These are phyloP conservation scores for Galleria mellonella DNA, from an alignment of 1,140 invertebrate genomes.

Conservation along the genomic window DNA sequence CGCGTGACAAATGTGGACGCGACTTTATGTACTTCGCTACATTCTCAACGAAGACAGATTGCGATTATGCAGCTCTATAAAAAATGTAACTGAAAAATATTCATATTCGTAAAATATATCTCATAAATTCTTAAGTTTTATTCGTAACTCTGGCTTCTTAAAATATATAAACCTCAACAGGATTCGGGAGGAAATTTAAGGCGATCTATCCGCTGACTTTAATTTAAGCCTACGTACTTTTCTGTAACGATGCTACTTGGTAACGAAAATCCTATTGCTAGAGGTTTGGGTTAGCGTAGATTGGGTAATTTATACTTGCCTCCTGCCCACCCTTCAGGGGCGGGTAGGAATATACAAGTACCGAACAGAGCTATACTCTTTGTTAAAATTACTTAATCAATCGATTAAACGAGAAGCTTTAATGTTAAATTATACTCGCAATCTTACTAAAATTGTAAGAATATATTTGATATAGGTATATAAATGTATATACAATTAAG, in stretches of 20 bases:
- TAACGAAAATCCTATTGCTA: conserved; percentile 62
- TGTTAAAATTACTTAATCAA: conserved; percentile 63
- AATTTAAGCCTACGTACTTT: conserved; percentile 62
- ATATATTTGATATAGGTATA: not conserved
- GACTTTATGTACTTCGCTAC: conserved; percentile 44
- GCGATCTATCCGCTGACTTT: conserved; percentile 37
- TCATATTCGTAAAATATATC: conserved; percentile 1
- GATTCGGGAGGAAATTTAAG: conserved; percentile 19
- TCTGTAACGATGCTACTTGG: conserved; percentile 50
- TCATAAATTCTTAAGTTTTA: not conserved
- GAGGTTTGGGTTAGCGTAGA: conserved; percentile 66
- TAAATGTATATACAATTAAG: too few species aligned
- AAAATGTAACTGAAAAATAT: conserved; percentile 48
- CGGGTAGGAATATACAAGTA: conserved; percentile 45
- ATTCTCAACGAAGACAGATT: conserved; percentile 23
- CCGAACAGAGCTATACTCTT: conserved; percentile 45
- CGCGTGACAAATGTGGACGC: conserved; percentile 68
- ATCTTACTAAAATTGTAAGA: too few species aligned
- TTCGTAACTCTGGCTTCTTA: not conserved
- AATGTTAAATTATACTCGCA: too few species aligned
- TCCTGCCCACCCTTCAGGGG: conserved; percentile 32
- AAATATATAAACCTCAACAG: conserved; percentile 5
- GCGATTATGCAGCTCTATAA: conserved; percentile 56
- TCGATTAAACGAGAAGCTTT: conserved; percentile 51
- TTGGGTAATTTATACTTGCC: conserved; percentile 72